phyloP scores from a whole-genome alignment of 2,888 invertebrate genomes.

The Epinotia brunnichana region DNA sequence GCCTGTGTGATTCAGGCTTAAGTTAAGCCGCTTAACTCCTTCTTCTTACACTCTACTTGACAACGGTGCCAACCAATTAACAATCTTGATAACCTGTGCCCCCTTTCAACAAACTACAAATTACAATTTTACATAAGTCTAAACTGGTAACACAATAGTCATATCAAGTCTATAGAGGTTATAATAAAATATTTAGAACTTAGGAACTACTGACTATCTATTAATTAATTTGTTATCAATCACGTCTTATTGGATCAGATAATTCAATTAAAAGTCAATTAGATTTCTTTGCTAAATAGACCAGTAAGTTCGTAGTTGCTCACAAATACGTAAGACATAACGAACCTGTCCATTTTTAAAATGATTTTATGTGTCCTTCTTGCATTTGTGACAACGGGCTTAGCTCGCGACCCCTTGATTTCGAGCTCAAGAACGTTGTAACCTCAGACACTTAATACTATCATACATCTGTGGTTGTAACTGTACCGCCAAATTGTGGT shows the following conservation, averaged over 20 bases:
- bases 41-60: no score
- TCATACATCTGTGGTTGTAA: no score
- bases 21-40: no score
- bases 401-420: conserved; percentile 22
- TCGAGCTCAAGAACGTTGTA: conserved; percentile 42
- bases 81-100: no score
- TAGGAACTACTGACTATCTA: neutral
- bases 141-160: no score
- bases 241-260: conserved; percentile 47
- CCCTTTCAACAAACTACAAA: no score
- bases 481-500: conserved; percentile 7
- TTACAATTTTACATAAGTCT: no score
- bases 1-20: no score
- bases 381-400: conserved; percentile 19
- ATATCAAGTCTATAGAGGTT: no score
- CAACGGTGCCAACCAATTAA: no score
- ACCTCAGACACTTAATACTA: no score
- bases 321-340: conserved; percentile 7
- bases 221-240: conserved; percentile 23
- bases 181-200: no score
- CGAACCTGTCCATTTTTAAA: conserved; percentile 1
- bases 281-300: conserved; percentile 48
- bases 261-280: conserved; percentile 58
- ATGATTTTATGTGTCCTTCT: conserved; percentile 28
- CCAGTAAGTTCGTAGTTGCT: conserved; percentile 38